Percentiles rank a stretch among this genome's conserved stretches.
Conservation (phyloP, 2,888 invertebrate genomes). For the Azorinus chamasolen region DNA sequence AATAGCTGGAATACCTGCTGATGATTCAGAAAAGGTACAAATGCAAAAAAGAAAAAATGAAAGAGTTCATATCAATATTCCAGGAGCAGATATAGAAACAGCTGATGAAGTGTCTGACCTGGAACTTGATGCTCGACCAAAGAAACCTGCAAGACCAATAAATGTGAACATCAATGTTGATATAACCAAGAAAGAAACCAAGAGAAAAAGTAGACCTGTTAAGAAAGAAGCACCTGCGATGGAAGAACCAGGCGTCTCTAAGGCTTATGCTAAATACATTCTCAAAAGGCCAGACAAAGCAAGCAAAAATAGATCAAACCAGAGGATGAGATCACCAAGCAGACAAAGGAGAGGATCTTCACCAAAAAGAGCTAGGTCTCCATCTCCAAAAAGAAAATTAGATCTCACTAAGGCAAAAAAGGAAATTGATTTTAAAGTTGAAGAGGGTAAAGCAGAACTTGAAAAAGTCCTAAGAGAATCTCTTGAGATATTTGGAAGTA, state of each 20-base stretch:
- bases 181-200: slow-evolving; percentile 30
- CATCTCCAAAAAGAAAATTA: slow-evolving; percentile 38
- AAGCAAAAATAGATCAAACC: slow-evolving; percentile 38
- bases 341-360: slow-evolving; percentile 18
- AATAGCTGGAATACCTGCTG: slow-evolving; percentile 23
- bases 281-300: slow-evolving; percentile 37
- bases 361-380: slow-evolving; percentile 43
- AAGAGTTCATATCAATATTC: slow-evolving; percentile 39
- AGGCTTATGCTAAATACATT: slow-evolving; percentile 56
- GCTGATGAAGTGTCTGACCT: slow-evolving; percentile 69
- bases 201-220: slow-evolving; percentile 12
- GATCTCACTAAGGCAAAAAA: slow-evolving; percentile 49
- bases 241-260: slow-evolving; percentile 53
- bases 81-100: slow-evolving; percentile 45
- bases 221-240: slow-evolving; percentile 17
- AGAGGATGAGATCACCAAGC: slow-evolving; percentile 24
- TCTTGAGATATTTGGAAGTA: slow-evolving; percentile 48
- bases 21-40: slow-evolving; percentile 26
- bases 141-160: slow-evolving; percentile 25
- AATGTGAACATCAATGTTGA: slow-evolving; percentile 58
- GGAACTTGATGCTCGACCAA: slow-evolving; percentile 50
- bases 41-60: slow-evolving; percentile 23
- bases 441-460: slow-evolving; percentile 57
- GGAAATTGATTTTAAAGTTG: slow-evolving; percentile 51
- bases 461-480: slow-evolving; percentile 52